Evolutionary conservation across 2,888 invertebrate genomes (phyloP).

Genomic region (Drosophila mimica): DNA sequence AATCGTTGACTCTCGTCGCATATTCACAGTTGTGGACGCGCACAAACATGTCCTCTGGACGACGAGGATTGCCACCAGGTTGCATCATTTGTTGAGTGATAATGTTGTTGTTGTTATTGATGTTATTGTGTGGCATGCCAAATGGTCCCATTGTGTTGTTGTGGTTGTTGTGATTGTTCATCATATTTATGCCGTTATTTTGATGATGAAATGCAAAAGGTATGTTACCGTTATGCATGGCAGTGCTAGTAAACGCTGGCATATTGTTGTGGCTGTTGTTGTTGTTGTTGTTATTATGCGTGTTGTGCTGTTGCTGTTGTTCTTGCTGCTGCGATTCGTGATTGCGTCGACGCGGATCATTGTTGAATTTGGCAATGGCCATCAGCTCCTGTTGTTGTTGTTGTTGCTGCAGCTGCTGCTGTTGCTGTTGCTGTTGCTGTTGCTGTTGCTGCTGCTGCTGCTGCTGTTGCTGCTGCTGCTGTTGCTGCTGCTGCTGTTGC

Average conservation of each 20-base stretch:
- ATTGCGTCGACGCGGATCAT: conserved; percentile 58
- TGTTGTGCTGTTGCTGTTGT: conserved; percentile 26
- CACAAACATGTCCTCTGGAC: conserved; percentile 87
- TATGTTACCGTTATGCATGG: conserved; percentile 70
- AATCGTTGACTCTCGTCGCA: conserved; percentile 91
- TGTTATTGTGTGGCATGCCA: conserved; percentile 25
- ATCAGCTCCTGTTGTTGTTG: conserved; percentile 43
- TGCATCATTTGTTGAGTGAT: conserved; percentile 25
- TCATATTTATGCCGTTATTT: conserved; percentile 26
- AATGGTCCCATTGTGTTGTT: conserved; percentile 43
- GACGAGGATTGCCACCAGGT: conserved; percentile 17
- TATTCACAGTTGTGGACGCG: conserved; percentile 91
- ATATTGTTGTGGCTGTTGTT: conserved; percentile 19
- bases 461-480: conserved; percentile 80
- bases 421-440: conserved; percentile 23
- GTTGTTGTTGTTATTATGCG: conserved; percentile 13
- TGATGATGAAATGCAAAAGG: conserved; percentile 47
- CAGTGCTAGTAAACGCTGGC: conserved; percentile 38
- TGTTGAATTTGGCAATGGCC: conserved; percentile 42
- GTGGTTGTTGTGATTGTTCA: conserved; percentile 28
- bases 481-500: conserved; percentile 27
- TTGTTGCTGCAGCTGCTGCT: conserved; percentile 25
- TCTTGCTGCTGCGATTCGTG: conserved; percentile 32
- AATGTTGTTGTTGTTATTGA: conserved; percentile 17
- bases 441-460: conserved; percentile 67